Evolutionary conservation across 2,888 invertebrate genomes (phyloP).

Genomic region (Drosophila putrida): DNA sequence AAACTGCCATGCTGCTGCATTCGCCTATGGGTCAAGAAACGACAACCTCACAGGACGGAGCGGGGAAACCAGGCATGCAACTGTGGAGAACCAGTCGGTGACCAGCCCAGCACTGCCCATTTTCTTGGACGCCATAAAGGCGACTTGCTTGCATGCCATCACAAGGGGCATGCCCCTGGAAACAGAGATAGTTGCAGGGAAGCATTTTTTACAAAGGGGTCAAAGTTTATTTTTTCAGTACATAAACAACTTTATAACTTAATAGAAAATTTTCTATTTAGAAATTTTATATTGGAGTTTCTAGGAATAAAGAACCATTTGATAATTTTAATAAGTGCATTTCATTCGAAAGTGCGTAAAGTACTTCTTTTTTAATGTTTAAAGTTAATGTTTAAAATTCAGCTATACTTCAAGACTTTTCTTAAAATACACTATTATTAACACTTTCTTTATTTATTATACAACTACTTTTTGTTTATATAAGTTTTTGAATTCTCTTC

Average conservation of each 20-base stretch:
- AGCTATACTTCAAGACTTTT: too few relatives aligned
- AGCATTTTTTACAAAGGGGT: neutral
- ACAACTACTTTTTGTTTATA: too few relatives aligned
- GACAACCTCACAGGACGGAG: constrained; percentile 22
- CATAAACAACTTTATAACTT: neutral
- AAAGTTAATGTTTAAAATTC: too few relatives aligned
- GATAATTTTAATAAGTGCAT: too few relatives aligned
- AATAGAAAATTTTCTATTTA: too few relatives aligned
- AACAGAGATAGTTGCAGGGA: constrained; percentile 27
- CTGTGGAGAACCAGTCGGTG: constrained; percentile 43
- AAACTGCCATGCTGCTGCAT: constrained; percentile 49
- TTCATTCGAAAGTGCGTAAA: too few relatives aligned
- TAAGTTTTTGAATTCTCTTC: too few relatives aligned
- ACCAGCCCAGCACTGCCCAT: constrained; percentile 62
- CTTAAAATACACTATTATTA: too few relatives aligned
- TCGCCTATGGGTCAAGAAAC: constrained; percentile 64
- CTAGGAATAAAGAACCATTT: too few relatives aligned
- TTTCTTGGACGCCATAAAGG: constrained; percentile 61
- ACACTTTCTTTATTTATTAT: too few relatives aligned
- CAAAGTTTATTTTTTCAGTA: neutral
- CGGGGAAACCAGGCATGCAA: neutral
- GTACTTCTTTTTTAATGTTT: too few relatives aligned
- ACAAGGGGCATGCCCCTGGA: constrained; percentile 26
- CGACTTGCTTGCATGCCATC: constrained; percentile 27
- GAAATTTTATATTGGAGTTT: too few relatives aligned